Evolutionary conservation across 2,113 vertebrate genomes (phyloP), one percentile per base, ranked within the genome.

Genomic region (Pterocles gutturalis): DNA sequence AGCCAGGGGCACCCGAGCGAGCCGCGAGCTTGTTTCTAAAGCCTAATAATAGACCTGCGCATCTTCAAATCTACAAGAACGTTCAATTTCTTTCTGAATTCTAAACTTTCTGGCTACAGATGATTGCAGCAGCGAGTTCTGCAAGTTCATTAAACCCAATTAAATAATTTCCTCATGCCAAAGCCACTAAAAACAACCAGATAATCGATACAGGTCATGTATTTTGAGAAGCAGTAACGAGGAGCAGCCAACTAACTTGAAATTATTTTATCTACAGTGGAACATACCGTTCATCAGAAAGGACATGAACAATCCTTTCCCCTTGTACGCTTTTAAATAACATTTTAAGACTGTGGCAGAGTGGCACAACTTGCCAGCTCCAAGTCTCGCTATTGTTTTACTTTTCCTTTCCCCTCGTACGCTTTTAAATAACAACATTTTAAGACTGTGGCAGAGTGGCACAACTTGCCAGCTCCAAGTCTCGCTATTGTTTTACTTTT

Each of bases 251-350:
- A 81, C 73, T 90, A 80, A 73, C 43, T 54, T 41, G 12, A 24
- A 62, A 75, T 73, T 25, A 54, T 58, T 72, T 65, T 11, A 55
- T 13, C 53, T 21, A 3, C 58, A 43, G 26, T 3, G 9, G 73
- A 67, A 66, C 43, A 29, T 2, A 6, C 38, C 33, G 3, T 73
- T 75, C 15, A 1, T 29, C 5, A 71, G 46, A 11, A 66, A 71
- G 61, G 66, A 28, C 70, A 9, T 17, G 29, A 82, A 69, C 45
- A 31, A 92, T 34, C 38, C 43, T 24, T 28, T 61, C 46, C 36
- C 69, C 13, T 0, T 13, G 0, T 2, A 51, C 17, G 0, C 46
- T 55, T 54, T 48, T 10, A 45, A 84, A n/a, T 3, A 13, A 33
- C 13, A 11, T 70, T 70, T 61, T 33, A 18, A 16, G 31, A 5